A percentile compares a stretch with the other conserved stretches of the same genome.
Evolutionary conservation across 2,113 vertebrate genomes (phyloP).

Genomic region (Trichomycterus rosablanca): DNA sequence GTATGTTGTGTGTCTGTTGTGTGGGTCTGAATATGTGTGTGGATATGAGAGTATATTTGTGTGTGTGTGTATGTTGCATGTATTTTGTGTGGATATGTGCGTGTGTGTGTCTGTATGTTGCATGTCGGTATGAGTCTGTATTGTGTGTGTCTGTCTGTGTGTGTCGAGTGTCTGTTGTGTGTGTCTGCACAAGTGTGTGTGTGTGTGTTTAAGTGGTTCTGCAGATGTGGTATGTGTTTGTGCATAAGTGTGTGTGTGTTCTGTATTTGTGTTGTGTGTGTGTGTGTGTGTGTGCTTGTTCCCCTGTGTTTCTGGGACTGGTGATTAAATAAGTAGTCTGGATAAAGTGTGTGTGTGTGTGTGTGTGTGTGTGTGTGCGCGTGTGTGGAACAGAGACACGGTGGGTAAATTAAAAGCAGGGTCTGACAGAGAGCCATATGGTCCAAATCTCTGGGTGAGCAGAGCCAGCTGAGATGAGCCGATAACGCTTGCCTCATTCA

Average conservation of each 20-base stretch:
- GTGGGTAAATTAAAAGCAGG: constrained; percentile 75
- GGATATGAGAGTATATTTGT: too few species aligned
- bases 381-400: constrained; percentile 69
- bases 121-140: too few species aligned
- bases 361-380: constrained; percentile 1
- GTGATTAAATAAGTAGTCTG: constrained; percentile 68
- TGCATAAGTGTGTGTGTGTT: neutral
- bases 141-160: too few species aligned
- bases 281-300: constrained; percentile 4
- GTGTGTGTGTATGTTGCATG: too few species aligned
- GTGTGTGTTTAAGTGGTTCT: neutral
- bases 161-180: too few species aligned
- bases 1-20: too few species aligned
- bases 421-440: constrained; percentile 75
- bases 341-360: constrained; percentile 62
- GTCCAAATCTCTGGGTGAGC: constrained; percentile 61
- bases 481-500: constrained; percentile 70
- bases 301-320: constrained; percentile 49
- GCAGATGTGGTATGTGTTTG: neutral
- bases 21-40: too few species aligned
- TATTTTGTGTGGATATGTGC: too few species aligned
- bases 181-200: too few species aligned
- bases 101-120: too few species aligned
- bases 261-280: neutral
- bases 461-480: constrained; percentile 71